Evolutionary conservation across 2,888 invertebrate genomes (phyloP), one percentile per base, ranked within the genome.

Genomic region (Erannis defoliaria): DNA sequence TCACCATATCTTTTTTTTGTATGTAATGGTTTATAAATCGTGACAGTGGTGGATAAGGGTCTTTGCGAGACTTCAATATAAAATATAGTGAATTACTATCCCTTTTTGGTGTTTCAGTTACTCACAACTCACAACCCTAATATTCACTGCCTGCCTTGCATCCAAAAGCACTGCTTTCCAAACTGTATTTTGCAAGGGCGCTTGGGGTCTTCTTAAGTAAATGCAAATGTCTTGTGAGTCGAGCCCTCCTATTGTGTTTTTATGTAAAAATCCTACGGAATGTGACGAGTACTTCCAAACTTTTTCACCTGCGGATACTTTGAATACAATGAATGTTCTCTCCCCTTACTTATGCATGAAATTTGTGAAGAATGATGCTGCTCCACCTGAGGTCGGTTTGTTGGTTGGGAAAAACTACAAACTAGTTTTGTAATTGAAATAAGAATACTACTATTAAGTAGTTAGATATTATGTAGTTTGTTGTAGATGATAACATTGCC

Each of bases 201-300:
- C 43, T 51, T 9, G 54, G 54, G 38, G 23, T 37, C 45, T 2
- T 29, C 26, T 26, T 37, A 62, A 48, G 55, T 55, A 62, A 62
- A 62, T 62, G 62, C 56, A 62, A 62, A 56, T 50, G 19, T 62
- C 14, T 45, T 8, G 19, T 46, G 18, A 38, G 29, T 9, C 42
- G 37, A 19, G 48, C 14, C 38, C 42, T 53, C 42, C 54, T 55
- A 31, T 61, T 50, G 59, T 61, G 42, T 50, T 33, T 61, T 50
- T 50, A 38, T 59, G 42, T 26, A 37, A 35, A 43, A 50, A 50
- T 42, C 55, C 38, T 16, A 43, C 16, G 18, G 42, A 49, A 60
- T 45, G 45, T 51, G 18, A 19, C 19, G 46, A 49, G 16, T 33
- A 29, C 37, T 45, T 35, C 26, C 49, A 35, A 40, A 45, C 42